Evolutionary conservation across 2,113 vertebrate genomes (phyloP).

Genomic region (Myotis davidii): DNA sequence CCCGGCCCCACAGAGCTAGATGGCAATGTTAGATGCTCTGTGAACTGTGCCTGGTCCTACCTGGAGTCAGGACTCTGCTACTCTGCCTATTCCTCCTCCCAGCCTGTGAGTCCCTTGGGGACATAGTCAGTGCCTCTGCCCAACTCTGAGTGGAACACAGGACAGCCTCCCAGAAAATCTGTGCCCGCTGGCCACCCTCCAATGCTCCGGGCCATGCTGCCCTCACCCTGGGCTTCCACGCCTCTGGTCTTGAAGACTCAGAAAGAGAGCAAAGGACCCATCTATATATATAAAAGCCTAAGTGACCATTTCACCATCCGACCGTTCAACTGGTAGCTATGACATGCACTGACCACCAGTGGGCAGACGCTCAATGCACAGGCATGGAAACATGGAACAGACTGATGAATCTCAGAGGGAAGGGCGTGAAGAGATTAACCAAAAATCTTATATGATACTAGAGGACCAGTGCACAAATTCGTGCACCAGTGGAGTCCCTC

Average conservation of each 20-base stretch:
- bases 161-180: neutral
- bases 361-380: too few relatives aligned
- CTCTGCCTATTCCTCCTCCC: neutral
- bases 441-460: too few relatives aligned
- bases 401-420: too few relatives aligned
- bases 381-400: too few relatives aligned
- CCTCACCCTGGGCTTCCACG: neutral
- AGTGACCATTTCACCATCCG: fast-evolving
- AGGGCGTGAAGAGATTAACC: too few relatives aligned
- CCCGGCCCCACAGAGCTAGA: fast-evolving
- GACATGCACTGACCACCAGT: too few relatives aligned
- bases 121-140: neutral
- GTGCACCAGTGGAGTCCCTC: too few relatives aligned
- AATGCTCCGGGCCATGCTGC: neutral
- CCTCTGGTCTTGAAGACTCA: neutral
- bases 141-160: neutral
- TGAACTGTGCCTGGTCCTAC: neutral
- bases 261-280: neutral
- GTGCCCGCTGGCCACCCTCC: neutral
- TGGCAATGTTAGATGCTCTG: neutral
- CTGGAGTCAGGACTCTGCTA: neutral
- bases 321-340: too few relatives aligned
- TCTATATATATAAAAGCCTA: too few relatives aligned
- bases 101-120: neutral
- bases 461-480: too few relatives aligned